Conservation (phyloP, 2,888 invertebrate species). For the Anodontia alba region DNA sequence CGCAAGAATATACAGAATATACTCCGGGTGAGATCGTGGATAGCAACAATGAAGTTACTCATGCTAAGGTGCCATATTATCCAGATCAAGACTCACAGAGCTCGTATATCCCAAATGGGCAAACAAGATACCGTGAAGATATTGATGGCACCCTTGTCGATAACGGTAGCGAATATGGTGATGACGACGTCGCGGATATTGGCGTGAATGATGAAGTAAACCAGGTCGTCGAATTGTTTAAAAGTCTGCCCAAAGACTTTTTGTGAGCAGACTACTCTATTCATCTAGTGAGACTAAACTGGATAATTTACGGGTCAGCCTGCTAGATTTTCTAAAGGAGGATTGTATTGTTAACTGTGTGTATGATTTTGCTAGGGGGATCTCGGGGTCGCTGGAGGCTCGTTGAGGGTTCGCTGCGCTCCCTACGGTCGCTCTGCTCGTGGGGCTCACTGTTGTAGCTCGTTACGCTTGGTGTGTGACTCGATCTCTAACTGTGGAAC, state of each 20-base stretch:
- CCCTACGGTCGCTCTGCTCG: too few species aligned
- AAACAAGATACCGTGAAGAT: conserved; percentile 1
- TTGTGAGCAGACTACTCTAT: not conserved
- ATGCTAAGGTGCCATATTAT: conserved; percentile 6
- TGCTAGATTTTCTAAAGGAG: too few species aligned
- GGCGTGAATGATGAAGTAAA: not conserved
- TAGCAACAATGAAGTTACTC: not conserved
- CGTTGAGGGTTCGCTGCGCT: too few species aligned
- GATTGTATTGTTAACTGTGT: too few species aligned
- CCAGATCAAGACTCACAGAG: not conserved
- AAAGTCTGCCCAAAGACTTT: not conserved
- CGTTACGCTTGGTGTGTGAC: too few species aligned
- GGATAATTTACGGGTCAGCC: not conserved
- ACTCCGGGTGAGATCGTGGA: not conserved
- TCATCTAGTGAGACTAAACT: not conserved
- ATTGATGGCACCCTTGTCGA: not conserved
- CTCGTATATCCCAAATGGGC: conserved; percentile 5
- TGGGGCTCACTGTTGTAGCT: too few species aligned
- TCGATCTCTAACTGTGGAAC: too few species aligned
- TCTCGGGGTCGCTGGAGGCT: too few species aligned
- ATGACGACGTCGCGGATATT: not conserved
- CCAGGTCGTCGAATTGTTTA: not conserved
- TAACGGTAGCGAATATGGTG: not conserved
- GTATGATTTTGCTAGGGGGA: too few species aligned
- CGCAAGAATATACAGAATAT: not conserved